Evolutionary conservation across 2,888 invertebrate species (phyloP).

Genomic region (Slavum lentiscoides): DNA sequence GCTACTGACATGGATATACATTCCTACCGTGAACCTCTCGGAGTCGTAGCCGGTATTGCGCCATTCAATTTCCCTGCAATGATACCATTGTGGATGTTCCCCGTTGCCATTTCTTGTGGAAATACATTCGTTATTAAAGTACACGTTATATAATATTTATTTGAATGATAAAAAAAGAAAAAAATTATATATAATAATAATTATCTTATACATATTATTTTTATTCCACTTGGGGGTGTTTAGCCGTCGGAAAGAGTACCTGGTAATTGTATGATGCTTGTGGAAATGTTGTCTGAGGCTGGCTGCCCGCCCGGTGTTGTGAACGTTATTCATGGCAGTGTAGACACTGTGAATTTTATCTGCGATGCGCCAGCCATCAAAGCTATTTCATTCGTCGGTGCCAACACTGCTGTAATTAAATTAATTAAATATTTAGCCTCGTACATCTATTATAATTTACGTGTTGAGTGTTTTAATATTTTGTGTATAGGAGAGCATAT

Average conservation of each 20-base stretch:
- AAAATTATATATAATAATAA: no score
- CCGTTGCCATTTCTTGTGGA: slow-evolving; percentile 83
- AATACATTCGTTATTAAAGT: slow-evolving; percentile 88
- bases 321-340: slow-evolving; percentile 95
- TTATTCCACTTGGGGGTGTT: slow-evolving; percentile 28
- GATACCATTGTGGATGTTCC: slow-evolving; percentile 98
- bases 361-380: slow-evolving; percentile 94
- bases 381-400: slow-evolving; percentile 98
- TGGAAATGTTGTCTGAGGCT: slow-evolving; percentile 89
- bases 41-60: slow-evolving; percentile 93
- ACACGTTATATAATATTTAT: not conserved
- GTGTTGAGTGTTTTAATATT: not conserved
- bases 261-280: slow-evolving; percentile 91
- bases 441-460: not conserved
- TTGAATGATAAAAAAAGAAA: no score
- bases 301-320: slow-evolving; percentile 96
- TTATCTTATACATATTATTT: not conserved
- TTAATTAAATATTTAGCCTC: not conserved
- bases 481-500: slow-evolving; percentile 78
- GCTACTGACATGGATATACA: slow-evolving; percentile 97
- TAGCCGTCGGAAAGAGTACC: slow-evolving; percentile 96
- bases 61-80: slow-evolving; percentile 99
- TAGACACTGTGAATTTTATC: slow-evolving; percentile 93
- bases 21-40: slow-evolving; percentile 88
- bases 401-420: slow-evolving; percentile 80